Percentiles rank a stretch among this genome's conserved stretches.
Conservation (phyloP, 2,888 invertebrate species). For the Euzophera pinguis region DNA sequence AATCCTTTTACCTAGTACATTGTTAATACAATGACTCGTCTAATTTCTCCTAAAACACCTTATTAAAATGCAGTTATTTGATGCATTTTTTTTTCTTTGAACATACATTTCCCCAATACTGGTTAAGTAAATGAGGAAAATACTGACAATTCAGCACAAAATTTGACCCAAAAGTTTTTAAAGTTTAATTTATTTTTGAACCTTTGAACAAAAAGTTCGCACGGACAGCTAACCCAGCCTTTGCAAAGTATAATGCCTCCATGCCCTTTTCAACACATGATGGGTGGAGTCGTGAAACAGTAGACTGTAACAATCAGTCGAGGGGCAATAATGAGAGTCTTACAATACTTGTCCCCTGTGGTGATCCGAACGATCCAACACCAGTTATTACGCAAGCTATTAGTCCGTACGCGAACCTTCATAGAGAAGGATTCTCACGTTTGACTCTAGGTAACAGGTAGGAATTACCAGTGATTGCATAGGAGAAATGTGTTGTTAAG, state of each 20-base stretch:
- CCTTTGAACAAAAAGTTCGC: neutral
- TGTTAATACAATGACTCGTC: too few relatives aligned
- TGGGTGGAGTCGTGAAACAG: conserved; percentile 18
- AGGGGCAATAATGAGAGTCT: conserved; percentile 37
- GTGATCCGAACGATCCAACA: conserved; percentile 49
- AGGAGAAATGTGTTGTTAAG: conserved; percentile 1
- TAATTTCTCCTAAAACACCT: too few relatives aligned
- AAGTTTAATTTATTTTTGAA: too few relatives aligned
- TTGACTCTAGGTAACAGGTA: conserved; percentile 10
- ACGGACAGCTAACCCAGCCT: neutral
- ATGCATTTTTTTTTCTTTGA: too few relatives aligned
- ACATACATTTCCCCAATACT: too few relatives aligned
- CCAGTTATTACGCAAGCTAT: conserved; percentile 57
- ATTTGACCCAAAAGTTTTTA: too few relatives aligned
- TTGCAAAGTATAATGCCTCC: neutral
- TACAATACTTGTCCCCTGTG: conserved; percentile 37
- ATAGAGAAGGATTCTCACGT: conserved; percentile 22
- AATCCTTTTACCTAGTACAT: too few relatives aligned
- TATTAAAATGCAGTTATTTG: too few relatives aligned
- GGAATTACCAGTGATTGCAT: conserved; percentile 11
- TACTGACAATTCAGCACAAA: too few relatives aligned
- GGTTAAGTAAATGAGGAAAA: too few relatives aligned
- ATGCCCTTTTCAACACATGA: neutral
- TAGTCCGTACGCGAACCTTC: conserved; percentile 35
- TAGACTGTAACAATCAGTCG: conserved; percentile 21